Evolutionary conservation across 2,888 invertebrate species (phyloP).

Genomic region (Euspilapteryx auroguttella): DNA sequence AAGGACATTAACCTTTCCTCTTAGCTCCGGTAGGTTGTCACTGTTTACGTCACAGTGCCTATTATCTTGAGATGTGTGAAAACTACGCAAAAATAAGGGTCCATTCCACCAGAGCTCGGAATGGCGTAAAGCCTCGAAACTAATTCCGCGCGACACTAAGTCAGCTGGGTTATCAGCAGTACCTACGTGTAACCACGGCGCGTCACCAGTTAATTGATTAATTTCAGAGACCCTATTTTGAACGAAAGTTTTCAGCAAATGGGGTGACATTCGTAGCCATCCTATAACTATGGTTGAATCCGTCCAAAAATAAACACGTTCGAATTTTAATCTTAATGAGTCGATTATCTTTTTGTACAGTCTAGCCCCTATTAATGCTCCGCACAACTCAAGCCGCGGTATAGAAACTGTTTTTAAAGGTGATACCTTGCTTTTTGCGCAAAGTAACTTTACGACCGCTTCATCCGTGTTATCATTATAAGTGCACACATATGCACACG

Average conservation of each 20-base stretch:
- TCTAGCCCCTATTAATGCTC: background rate
- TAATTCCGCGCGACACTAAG: too few species aligned
- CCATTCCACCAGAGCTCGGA: too few species aligned
- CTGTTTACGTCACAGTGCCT: constrained; percentile 3
- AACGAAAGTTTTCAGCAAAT: background rate
- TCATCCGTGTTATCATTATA: background rate
- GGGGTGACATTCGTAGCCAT: constrained; percentile 2
- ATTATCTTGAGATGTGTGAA: too few species aligned
- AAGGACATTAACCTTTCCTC: constrained; percentile 3
- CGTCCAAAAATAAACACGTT: constrained; percentile 1
- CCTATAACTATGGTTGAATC: too few species aligned
- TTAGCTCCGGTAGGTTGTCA: constrained; percentile 3
- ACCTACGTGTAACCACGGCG: constrained; percentile 5
- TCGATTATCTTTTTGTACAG: background rate
- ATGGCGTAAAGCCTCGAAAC: too few species aligned
- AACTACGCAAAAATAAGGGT: too few species aligned
- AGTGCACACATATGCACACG: background rate
- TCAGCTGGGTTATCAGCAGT: too few species aligned
- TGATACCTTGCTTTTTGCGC: too few species aligned
- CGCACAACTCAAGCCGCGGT: too few species aligned
- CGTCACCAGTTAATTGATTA: constrained; percentile 8
- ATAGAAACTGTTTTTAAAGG: background rate
- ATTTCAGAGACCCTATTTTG: constrained; percentile 9
- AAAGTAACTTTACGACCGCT: background rate
- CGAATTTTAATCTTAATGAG: constrained; percentile 1